Evolutionary conservation across 1,140 invertebrate genomes (phyloP).

Genomic region (Drosophila sproati): DNA sequence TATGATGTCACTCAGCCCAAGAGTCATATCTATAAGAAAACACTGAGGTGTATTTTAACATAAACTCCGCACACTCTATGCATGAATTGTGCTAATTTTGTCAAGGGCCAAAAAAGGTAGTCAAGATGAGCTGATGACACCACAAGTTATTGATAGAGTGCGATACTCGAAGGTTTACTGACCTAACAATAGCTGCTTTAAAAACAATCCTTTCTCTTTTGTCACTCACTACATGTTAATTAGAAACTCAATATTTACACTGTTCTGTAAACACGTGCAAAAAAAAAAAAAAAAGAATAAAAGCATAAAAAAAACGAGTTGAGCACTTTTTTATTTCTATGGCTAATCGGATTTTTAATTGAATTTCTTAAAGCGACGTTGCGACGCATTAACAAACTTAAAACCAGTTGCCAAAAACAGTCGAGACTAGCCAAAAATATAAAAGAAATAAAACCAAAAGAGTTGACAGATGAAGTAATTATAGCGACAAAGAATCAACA

Average conservation of each 20-base stretch:
- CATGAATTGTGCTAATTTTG: conserved; percentile 5
- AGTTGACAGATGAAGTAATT: conserved; percentile 72
- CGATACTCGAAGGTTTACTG: conserved; percentile 27
- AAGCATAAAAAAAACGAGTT: conserved; percentile 32
- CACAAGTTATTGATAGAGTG: neutral
- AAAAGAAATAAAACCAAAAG: conserved; percentile 31
- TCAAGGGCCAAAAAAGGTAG: neutral
- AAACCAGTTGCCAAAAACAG: conserved; percentile 57
- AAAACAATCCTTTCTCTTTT: conserved; percentile 28
- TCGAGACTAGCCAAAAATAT: conserved; percentile 26
- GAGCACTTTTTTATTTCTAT: conserved; percentile 17
- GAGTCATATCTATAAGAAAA: conserved; percentile 4
- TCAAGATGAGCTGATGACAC: conserved; percentile 6
- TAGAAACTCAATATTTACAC: conserved; percentile 59
- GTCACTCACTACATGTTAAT: conserved; percentile 51
- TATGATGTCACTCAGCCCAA: conserved; percentile 42
- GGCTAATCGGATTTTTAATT: conserved; percentile 62
- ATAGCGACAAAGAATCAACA: conserved; percentile 58
- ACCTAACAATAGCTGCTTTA: conserved; percentile 14
- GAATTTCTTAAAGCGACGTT: conserved; percentile 34
- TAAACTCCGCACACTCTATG: neutral
- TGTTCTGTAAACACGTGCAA: conserved; percentile 33
- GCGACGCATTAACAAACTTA: conserved; percentile 24
- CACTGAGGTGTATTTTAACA: neutral
- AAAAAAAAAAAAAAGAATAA: neutral